Base-by-base conservation (phyloP, 1,140 invertebrate species). In the Telenomus remus region DNA sequence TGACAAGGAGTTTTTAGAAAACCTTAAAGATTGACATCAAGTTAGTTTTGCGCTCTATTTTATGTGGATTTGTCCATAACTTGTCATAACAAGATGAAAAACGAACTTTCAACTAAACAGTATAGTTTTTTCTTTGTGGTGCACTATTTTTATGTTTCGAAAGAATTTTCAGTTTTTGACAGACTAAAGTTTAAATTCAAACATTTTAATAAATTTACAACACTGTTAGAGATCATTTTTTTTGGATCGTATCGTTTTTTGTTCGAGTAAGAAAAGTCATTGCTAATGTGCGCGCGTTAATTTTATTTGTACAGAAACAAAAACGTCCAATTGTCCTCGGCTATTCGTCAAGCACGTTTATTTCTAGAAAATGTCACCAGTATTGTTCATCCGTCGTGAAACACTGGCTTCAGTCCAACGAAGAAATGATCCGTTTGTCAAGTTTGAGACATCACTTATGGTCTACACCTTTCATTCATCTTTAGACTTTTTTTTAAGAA, bases 401-500 rank as follows among this genome's bases (percentile, higher is more conserved):
- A 73, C 75, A 79, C 73, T 81, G 80, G 80, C 79, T 75, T 56
- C 47, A 48, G 47, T 47, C 80, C 80, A 81, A 63, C 60, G 66
- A 37, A 78, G 69, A 79, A 79, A 74, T 74, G 74, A 76, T 77
- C 71, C 66, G 69, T 76, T 76, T 63, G 72, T 74, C 72, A 78
- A 61, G 53, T 76, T 70, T 66, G 57, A 65, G 65, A 56, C 71
- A 66, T 73, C 69, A 69, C 70, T 76, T 77, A 77, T 77, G 69
- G 63, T 72, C 49, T 59, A 64, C 49, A 35, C 59, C 59, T 81
- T 83, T 84, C 81, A 85, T 84, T 84, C 83, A 82, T 80, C 79
- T 74, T 76, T 61, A 57, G 71, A 79, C 80, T 84, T 79, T 79
- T 70, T 65, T 68, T 16, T 59, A 35, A 46, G 27, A 47, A 50